Percentiles rank a stretch among this genome's conserved stretches.
phyloP scores from a whole-genome alignment of 1,140 invertebrate species.

The Aphidius gifuensis region DNA sequence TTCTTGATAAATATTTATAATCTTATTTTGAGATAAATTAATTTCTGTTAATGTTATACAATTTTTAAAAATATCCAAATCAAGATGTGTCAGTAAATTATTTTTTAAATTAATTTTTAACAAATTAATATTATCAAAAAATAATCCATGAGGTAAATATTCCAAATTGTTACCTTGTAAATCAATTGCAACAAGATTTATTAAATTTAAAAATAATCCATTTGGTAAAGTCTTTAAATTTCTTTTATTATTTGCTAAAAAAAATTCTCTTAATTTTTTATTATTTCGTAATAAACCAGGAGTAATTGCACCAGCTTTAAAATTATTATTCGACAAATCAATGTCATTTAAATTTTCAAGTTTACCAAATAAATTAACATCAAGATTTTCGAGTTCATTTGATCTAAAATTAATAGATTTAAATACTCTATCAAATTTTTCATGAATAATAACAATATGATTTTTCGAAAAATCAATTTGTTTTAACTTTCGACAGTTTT shows the following conservation, averaged over 20 bases:
- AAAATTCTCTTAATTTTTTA: not conserved
- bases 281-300: slow-evolving; percentile 54
- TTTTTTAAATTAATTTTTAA: slow-evolving; percentile 57
- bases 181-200: slow-evolving; percentile 57
- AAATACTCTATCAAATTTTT: no score
- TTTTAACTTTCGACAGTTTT: no score
- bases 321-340: slow-evolving; percentile 61
- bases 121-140: slow-evolving; percentile 57
- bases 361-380: no score
- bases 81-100: slow-evolving; percentile 59
- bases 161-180: slow-evolving; percentile 56
- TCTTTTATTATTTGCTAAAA: slow-evolving; percentile 48
- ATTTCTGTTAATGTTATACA: slow-evolving; percentile 31
- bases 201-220: slow-evolving; percentile 58
- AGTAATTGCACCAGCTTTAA: slow-evolving; percentile 52
- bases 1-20: no score
- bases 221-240: slow-evolving; percentile 56
- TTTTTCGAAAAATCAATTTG: no score
- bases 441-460: no score
- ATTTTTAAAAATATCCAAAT: slow-evolving; percentile 58
- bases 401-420: no score
- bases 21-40: not conserved
- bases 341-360: slow-evolving; percentile 56
- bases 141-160: slow-evolving; percentile 57
- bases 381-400: no score